Evolutionary conservation across 1,140 invertebrate species (phyloP).

Genomic region (Diabrotica virgifera): DNA sequence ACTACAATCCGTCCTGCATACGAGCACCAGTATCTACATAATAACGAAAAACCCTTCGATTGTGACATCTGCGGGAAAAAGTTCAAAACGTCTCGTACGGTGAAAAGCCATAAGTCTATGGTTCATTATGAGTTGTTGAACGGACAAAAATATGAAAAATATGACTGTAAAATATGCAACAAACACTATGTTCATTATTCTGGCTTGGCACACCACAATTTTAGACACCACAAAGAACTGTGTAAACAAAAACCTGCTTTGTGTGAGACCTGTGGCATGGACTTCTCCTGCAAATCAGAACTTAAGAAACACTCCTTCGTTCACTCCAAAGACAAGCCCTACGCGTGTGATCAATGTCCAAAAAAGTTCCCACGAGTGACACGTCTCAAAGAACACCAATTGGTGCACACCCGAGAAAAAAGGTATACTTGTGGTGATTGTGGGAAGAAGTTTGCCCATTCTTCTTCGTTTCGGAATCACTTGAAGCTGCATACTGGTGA

Average conservation of each 20-base stretch:
- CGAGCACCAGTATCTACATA: neutral
- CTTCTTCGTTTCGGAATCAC: too few relatives aligned
- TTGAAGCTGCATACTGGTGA: too few relatives aligned
- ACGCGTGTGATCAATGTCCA: slow-evolving; percentile 69
- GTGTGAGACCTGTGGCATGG: slow-evolving; percentile 74
- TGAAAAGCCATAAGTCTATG: slow-evolving; percentile 42
- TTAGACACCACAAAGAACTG: slow-evolving; percentile 34
- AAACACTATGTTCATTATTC: neutral
- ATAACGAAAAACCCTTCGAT: slow-evolving; percentile 26
- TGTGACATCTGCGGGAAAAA: slow-evolving; percentile 22
- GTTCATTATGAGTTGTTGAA: too few relatives aligned
- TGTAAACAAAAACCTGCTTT: slow-evolving; percentile 46
- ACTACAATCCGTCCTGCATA: slow-evolving; percentile 49
- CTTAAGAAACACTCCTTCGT: slow-evolving; percentile 14
- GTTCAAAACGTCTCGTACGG: slow-evolving; percentile 41
- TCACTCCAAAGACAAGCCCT: slow-evolving; percentile 57
- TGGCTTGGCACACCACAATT: neutral
- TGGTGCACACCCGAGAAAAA: slow-evolving; percentile 23
- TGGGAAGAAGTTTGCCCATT: too few relatives aligned
- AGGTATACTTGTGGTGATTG: slow-evolving; percentile 19
- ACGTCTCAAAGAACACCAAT: slow-evolving; percentile 14
- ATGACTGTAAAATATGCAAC: neutral
- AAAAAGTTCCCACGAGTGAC: slow-evolving; percentile 71
- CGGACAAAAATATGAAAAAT: too few relatives aligned
- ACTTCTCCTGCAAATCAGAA: too few relatives aligned